These are phyloP conservation scores for Rhamphomyia laevipes DNA, from an alignment of 2,888 invertebrate genomes.

Conservation along the genomic window DNA sequence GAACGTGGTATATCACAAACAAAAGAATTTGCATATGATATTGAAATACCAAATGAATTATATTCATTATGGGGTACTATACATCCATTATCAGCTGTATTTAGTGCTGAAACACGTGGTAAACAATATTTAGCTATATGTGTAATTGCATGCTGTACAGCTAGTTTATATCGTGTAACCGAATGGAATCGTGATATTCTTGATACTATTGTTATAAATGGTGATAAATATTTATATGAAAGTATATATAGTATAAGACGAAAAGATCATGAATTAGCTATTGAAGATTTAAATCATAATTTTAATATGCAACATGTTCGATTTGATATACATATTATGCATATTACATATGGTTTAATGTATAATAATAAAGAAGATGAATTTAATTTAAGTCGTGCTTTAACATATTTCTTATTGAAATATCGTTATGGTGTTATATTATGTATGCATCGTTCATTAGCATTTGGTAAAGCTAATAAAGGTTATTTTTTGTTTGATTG, in stretches of 20 bases:
- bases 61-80: slow-evolving; percentile 56
- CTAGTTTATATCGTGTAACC: slow-evolving; percentile 45
- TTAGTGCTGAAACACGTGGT: slow-evolving; percentile 43
- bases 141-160: slow-evolving; percentile 47
- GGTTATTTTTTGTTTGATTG: slow-evolving; percentile 60
- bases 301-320: slow-evolving; percentile 47
- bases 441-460: slow-evolving; percentile 42
- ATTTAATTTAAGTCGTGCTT: slow-evolving; percentile 51
- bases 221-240: slow-evolving; percentile 45
- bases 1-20: slow-evolving; percentile 25
- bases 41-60: slow-evolving; percentile 54
- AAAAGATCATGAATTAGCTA: slow-evolving; percentile 44
- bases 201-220: slow-evolving; percentile 49
- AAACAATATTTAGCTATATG: slow-evolving; percentile 51
- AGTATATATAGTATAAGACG: slow-evolving; percentile 39
- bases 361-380: slow-evolving; percentile 44
- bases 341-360: slow-evolving; percentile 48
- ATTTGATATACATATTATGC: slow-evolving; percentile 45
- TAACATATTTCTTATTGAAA: slow-evolving; percentile 48
- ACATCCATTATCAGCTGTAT: slow-evolving; percentile 48
- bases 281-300: slow-evolving; percentile 44
- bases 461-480: slow-evolving; percentile 39
- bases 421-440: slow-evolving; percentile 44
- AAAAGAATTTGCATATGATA: slow-evolving; percentile 48
- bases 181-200: slow-evolving; percentile 52